A percentile compares a stretch with the other conserved stretches of the same genome.
Conservation (phyloP, 2,888 invertebrate species). For the Trichogramma dendrolimi region DNA sequence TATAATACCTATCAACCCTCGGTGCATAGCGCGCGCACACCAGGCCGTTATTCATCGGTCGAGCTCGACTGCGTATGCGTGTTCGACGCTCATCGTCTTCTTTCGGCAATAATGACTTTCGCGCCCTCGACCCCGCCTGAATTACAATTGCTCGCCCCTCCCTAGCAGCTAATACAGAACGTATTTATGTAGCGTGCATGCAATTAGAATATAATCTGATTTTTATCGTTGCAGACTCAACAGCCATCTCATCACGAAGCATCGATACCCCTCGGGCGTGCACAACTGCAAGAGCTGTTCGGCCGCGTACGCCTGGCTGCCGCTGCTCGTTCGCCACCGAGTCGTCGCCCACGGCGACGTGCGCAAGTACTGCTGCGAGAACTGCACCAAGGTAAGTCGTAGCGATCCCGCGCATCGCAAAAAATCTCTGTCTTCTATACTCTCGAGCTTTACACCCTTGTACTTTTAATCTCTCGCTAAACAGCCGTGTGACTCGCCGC, state of each 20-base stretch:
- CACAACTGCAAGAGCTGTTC: constrained; percentile 82
- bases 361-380: constrained; percentile 88
- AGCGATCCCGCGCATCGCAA: constrained; percentile 86
- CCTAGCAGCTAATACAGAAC: not conserved
- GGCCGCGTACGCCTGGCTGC: constrained; percentile 76
- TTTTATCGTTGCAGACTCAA: constrained; percentile 67
- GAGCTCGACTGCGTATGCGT: constrained; percentile 40
- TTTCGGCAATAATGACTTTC: constrained; percentile 41
- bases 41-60: constrained; percentile 37
- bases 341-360: constrained; percentile 76
- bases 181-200: not conserved
- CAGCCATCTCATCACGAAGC: constrained; percentile 73
- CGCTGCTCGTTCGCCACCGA: constrained; percentile 76
- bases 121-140: constrained; percentile 32
- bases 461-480: constrained; percentile 44
- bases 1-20: not conserved
- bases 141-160: not conserved
- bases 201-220: not conserved
- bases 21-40: not conserved
- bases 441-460: constrained; percentile 27
- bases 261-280: constrained; percentile 74
- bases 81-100: constrained; percentile 43
- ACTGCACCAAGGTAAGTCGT: constrained; percentile 75
- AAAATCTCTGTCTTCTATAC: not conserved
- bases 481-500: constrained; percentile 54